phyloP scores from a whole-genome alignment of 2,113 vertebrate species.

The Rissa tridactyla region DNA sequence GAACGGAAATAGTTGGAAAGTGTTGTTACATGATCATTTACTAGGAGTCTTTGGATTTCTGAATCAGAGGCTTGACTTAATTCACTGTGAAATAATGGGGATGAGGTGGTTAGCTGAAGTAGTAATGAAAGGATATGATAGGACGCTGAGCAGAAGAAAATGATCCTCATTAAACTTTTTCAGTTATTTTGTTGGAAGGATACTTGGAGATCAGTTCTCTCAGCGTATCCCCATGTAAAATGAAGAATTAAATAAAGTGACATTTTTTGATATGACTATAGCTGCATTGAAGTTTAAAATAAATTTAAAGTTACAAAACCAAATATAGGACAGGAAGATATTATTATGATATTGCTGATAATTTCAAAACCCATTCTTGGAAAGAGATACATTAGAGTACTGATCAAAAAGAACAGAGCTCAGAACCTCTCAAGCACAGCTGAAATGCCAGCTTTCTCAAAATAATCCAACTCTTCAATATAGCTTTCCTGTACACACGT shows the following conservation, averaged over 20 bases:
- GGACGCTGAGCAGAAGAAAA: background rate
- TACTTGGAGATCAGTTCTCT: background rate
- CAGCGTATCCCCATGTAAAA: background rate
- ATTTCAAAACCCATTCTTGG: background rate
- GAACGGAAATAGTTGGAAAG: background rate
- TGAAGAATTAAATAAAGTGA: background rate
- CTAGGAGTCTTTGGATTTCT: background rate
- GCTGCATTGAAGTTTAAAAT: background rate
- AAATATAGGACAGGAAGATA: background rate
- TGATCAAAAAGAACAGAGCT: background rate
- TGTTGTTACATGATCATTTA: background rate
- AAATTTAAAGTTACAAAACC: background rate
- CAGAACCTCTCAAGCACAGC: background rate
- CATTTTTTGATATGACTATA: fast-evolving
- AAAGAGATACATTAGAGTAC: background rate
- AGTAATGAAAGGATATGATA: background rate
- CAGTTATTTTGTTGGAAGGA: background rate
- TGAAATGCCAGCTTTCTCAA: background rate
- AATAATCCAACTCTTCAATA: background rate
- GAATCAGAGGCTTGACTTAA: background rate
- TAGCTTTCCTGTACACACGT: background rate
- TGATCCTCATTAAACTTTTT: background rate
- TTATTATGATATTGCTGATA: background rate
- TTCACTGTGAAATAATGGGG: background rate
- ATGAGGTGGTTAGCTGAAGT: background rate